These are phyloP conservation scores for Platorchestia sp. DNA, from an alignment of 1,140 invertebrate genomes.

Conservation along the genomic window DNA sequence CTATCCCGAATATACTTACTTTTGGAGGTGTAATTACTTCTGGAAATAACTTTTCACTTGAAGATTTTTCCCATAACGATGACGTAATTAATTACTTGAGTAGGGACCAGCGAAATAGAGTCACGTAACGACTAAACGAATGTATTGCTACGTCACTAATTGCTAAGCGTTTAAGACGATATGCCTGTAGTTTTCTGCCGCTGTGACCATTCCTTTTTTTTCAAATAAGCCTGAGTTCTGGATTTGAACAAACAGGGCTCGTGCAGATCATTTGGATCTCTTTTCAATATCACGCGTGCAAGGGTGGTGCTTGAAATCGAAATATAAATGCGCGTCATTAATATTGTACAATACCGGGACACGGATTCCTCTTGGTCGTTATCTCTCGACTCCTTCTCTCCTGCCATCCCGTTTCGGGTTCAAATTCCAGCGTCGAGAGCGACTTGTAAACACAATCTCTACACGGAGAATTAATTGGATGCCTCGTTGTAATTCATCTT, in stretches of 20 bases:
- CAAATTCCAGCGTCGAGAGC: constrained; percentile 17
- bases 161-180: not conserved
- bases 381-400: not conserved
- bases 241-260: not conserved
- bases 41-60: too few relatives aligned
- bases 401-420: not conserved
- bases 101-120: too few relatives aligned
- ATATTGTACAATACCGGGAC: not conserved
- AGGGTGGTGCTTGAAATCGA: not conserved
- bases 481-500: constrained; percentile 42
- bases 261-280: not conserved
- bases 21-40: too few relatives aligned
- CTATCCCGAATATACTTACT: too few relatives aligned
- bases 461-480: constrained; percentile 16
- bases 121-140: not conserved
- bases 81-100: too few relatives aligned
- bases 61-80: too few relatives aligned
- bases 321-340: not conserved
- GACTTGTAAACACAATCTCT: constrained; percentile 34
- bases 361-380: not conserved
- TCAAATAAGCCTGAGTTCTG: not conserved
- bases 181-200: not conserved
- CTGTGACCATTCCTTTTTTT: not conserved
- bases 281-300: not conserved
- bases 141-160: not conserved